These are phyloP conservation scores for Amblyjoppa fuscipennis DNA, from an alignment of 2,888 invertebrate species.

Conservation along the genomic window DNA sequence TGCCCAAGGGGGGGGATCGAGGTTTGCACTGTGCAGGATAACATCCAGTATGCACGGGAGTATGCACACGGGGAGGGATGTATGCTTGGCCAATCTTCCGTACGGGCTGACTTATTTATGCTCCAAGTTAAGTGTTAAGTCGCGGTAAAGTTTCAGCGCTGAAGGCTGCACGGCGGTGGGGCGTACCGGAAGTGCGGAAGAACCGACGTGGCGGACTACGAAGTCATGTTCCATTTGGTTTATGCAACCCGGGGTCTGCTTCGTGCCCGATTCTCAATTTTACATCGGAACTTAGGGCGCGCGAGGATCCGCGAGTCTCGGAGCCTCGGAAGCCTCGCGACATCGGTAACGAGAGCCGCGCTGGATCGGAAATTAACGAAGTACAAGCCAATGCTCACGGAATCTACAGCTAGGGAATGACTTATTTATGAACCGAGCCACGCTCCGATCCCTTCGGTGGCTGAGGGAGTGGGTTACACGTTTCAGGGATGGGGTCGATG, in stretches of 20 bases:
- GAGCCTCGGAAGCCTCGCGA: neutral
- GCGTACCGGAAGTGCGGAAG: no score
- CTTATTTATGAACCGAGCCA: neutral
- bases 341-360: neutral
- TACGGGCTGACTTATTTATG: conserved; percentile 26
- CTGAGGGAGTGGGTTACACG: neutral
- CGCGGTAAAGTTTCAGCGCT: conserved; percentile 8
- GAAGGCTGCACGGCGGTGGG: no score
- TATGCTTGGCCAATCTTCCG: neutral
- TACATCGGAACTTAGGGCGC: neutral
- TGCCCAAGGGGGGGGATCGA: neutral
- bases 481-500: neutral
- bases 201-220: neutral
- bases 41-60: conserved; percentile 1
- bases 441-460: neutral
- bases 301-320: neutral
- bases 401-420: neutral
- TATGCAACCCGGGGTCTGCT: neutral
- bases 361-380: neutral
- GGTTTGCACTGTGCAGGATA: neutral
- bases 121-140: conserved; percentile 15
- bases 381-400: neutral
- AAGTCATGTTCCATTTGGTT: neutral
- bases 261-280: neutral
- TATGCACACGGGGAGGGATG: conserved; percentile 22